Conservation (phyloP, 1,140 invertebrate species). For the Drosophila arizonae region DNA sequence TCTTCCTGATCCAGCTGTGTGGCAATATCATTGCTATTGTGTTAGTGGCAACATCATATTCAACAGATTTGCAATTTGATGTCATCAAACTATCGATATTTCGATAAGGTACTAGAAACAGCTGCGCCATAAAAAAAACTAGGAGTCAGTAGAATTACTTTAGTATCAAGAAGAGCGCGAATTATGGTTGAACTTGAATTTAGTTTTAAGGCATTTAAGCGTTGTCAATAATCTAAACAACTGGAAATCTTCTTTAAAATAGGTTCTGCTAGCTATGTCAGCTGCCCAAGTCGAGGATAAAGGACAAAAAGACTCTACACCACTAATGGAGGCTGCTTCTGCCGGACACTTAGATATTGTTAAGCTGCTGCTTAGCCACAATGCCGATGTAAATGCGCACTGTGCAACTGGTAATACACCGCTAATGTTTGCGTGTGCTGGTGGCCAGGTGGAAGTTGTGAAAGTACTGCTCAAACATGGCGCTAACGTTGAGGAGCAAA, state of each 20-base stretch:
- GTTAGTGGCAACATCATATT: constrained; percentile 9
- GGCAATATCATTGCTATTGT: constrained; percentile 9
- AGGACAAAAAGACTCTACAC: constrained; percentile 96
- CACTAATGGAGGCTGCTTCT: constrained; percentile 97
- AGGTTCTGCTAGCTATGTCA: constrained; percentile 97
- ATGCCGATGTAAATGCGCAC: constrained; percentile 98
- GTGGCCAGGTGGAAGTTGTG: constrained; percentile 97
- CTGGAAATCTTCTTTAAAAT: constrained; percentile 19
- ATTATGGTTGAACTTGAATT: background rate
- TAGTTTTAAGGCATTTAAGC: background rate
- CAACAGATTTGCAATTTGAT: constrained; percentile 8
- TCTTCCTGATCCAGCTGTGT: background rate
- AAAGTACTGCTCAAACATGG: constrained; percentile 93
- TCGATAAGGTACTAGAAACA: background rate
- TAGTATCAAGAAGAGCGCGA: background rate
- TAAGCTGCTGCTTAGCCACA: constrained; percentile 93
- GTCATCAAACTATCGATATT: constrained; percentile 16
- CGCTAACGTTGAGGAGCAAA: constrained; percentile 98
- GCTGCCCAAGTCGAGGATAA: constrained; percentile 98
- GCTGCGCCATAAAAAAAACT: background rate
- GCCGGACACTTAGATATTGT: constrained; percentile 98
- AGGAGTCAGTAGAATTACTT: background rate
- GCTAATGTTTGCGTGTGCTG: constrained; percentile 98
- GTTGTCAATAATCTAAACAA: background rate
- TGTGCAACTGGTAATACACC: constrained; percentile 98